A percentile compares a stretch with the other conserved stretches of the same genome.
Conservation (phyloP, 2,113 vertebrate genomes). For the Gila orcuttii region DNA sequence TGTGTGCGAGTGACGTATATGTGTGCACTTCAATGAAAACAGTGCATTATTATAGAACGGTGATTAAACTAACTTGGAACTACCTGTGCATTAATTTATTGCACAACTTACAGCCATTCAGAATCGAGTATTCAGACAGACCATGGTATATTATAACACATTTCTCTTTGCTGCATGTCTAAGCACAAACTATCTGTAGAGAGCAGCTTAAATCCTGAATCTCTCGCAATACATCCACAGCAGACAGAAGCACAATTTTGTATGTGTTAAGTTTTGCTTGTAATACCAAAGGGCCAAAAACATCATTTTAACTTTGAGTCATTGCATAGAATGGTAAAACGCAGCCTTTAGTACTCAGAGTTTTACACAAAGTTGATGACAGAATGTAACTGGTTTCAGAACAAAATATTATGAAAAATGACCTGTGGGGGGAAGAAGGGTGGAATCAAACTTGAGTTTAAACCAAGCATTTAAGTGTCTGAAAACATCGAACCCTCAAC, state of each 20-base stretch:
- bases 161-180: background rate
- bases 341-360: background rate
- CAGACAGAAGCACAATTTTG: background rate
- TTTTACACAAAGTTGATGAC: background rate
- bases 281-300: background rate
- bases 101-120: too few species aligned
- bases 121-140: too few species aligned
- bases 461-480: background rate
- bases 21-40: too few species aligned
- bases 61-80: too few species aligned
- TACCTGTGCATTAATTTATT: too few species aligned
- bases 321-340: background rate
- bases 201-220: background rate
- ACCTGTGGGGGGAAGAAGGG: background rate
- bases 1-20: too few species aligned
- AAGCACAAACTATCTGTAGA: background rate
- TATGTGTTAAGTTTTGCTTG: background rate
- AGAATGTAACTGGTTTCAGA: background rate
- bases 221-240: background rate
- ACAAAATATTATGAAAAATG: background rate
- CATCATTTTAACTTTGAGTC: background rate
- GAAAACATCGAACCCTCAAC: background rate
- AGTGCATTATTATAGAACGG: too few species aligned
- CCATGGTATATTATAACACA: background rate
- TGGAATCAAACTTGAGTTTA: background rate